Percentiles rank a stretch among this genome's conserved stretches.
Evolutionary conservation across 2,797 vertebrate species (phyloP).

Genomic region (Bufotes viridis): DNA sequence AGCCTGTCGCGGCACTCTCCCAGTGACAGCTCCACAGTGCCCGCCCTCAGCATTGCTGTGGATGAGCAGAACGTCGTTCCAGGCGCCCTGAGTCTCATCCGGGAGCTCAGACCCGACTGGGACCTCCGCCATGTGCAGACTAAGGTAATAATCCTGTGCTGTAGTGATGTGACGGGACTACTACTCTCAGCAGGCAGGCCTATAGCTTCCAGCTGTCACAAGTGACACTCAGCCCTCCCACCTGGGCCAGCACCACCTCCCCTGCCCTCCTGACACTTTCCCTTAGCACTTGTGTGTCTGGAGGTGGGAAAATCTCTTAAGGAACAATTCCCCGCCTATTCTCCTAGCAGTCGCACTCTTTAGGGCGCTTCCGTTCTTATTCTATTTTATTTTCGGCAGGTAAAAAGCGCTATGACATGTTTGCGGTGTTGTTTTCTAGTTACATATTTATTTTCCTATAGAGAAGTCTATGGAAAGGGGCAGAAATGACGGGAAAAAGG

Average conservation of each 20-base stretch:
- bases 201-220: background rate
- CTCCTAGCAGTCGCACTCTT: too few species aligned
- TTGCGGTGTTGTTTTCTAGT: too few species aligned
- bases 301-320: too few species aligned
- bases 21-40: conserved; percentile 75
- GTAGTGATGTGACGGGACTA: background rate
- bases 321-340: too few species aligned
- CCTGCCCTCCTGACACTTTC: too few species aligned
- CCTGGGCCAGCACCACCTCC: background rate
- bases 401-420: too few species aligned
- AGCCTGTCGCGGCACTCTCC: conserved; percentile 79
- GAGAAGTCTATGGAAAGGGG: too few species aligned
- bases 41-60: conserved; percentile 80
- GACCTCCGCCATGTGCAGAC: conserved; percentile 79
- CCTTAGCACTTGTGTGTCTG: too few species aligned
- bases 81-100: conserved; percentile 88
- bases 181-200: conserved; percentile 1
- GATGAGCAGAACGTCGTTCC: conserved; percentile 84
- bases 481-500: too few species aligned
- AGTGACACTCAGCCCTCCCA: background rate
- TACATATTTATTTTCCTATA: too few species aligned
- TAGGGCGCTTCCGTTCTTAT: too few species aligned
- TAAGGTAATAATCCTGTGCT: conserved; percentile 77
- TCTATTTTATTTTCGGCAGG: too few species aligned
- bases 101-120: conserved; percentile 88